These are phyloP conservation scores for Psammodynastes pulverulentus DNA, from an alignment of 2,113 vertebrate species.

Conservation along the genomic window DNA sequence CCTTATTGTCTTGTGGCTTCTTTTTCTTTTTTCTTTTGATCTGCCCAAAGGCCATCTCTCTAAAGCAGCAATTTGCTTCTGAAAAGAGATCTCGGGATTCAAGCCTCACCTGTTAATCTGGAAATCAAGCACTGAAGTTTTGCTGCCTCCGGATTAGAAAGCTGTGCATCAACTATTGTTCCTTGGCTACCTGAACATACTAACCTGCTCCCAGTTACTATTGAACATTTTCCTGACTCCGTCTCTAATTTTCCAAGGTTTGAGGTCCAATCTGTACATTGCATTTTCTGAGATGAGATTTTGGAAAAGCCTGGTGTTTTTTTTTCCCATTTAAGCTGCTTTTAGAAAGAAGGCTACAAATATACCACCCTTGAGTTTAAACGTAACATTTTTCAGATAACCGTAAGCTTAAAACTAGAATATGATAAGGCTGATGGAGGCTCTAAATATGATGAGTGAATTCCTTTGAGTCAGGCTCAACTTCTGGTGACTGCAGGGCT, in stretches of 20 bases:
- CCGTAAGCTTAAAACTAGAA: not conserved
- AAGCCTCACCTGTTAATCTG: not conserved
- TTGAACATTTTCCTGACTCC: not conserved
- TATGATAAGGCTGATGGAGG: not conserved
- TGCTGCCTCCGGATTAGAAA: not conserved
- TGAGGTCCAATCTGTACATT: not conserved
- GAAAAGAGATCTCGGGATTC: not conserved
- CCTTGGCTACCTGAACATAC: not conserved
- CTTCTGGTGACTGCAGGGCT: not conserved
- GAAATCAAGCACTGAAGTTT: not conserved
- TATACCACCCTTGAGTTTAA: not conserved
- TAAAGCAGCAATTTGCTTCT: not conserved
- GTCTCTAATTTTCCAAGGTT: not conserved
- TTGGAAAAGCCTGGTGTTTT: too few relatives aligned
- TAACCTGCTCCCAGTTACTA: not conserved
- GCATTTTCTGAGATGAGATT: not conserved
- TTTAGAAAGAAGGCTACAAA: not conserved
- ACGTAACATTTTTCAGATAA: not conserved
- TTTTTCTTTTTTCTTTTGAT: not conserved
- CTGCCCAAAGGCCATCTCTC: not conserved
- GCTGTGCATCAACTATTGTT: not conserved
- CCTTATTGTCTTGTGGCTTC: not conserved
- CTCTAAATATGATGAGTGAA: not conserved
- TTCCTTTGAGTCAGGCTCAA: not conserved
- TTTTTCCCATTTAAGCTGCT: not conserved